phyloP scores from a whole-genome alignment of 2,888 invertebrate species.

The Drosophila paranaensis region DNA sequence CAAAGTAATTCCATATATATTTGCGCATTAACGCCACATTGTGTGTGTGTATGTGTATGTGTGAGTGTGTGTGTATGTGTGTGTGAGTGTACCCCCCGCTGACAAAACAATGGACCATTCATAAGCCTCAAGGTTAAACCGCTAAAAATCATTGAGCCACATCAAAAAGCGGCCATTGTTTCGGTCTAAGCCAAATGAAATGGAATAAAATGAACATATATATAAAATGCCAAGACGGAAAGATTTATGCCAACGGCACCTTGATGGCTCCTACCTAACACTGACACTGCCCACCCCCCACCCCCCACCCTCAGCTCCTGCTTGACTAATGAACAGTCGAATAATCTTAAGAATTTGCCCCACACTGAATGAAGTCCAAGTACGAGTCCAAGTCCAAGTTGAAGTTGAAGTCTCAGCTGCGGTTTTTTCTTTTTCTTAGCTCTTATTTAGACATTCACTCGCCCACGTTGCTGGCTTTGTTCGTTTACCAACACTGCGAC shows the following conservation, averaged over 20 bases:
- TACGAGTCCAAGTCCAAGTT: neutral
- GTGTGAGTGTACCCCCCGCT: neutral
- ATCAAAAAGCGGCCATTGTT: constrained; percentile 71
- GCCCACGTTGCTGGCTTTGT: constrained; percentile 12
- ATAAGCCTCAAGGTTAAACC: constrained; percentile 74
- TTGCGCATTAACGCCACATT: constrained; percentile 71
- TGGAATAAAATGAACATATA: constrained; percentile 41
- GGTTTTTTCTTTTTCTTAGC: constrained; percentile 13
- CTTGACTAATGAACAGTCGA: constrained; percentile 67
- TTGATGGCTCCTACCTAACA: constrained; percentile 35
- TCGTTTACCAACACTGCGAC: constrained; percentile 35
- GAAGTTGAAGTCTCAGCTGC: constrained; percentile 6
- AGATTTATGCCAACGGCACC: constrained; percentile 78
- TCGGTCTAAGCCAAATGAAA: constrained; percentile 63
- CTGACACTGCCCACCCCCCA: neutral
- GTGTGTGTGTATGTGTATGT: constrained; percentile 1
- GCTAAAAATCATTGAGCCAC: constrained; percentile 77
- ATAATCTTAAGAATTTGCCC: constrained; percentile 50
- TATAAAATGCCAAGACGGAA: constrained; percentile 44
- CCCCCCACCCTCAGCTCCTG: constrained; percentile 25
- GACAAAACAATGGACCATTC: constrained; percentile 67
- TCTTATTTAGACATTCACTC: constrained; percentile 59
- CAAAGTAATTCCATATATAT: constrained; percentile 45
- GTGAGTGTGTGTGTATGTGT: neutral
- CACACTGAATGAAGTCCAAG: constrained; percentile 4